Conservation (phyloP, 2,797 vertebrate genomes). For the Muraenolepis orangiensis region DNA sequence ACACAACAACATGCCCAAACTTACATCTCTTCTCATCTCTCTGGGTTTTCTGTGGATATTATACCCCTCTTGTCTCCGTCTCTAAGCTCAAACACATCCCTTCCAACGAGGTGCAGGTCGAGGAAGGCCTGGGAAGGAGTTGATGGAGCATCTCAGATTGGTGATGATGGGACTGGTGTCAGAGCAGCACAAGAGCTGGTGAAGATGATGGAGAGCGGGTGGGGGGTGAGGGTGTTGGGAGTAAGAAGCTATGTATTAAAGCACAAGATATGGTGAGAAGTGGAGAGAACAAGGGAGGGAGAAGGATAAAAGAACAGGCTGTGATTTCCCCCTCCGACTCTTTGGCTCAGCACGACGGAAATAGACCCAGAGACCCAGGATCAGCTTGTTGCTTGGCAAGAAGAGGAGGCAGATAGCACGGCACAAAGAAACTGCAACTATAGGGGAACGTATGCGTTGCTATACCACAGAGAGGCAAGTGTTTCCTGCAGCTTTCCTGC, state of each 20-base stretch:
- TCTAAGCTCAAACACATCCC: too few relatives aligned
- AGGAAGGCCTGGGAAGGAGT: background rate
- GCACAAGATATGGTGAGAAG: background rate
- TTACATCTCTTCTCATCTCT: background rate
- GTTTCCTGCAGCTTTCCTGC: too few relatives aligned
- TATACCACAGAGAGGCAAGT: too few relatives aligned
- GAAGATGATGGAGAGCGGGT: too few relatives aligned
- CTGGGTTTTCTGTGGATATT: background rate
- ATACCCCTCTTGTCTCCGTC: too few relatives aligned
- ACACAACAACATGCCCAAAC: background rate
- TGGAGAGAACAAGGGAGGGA: background rate
- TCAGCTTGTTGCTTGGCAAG: too few relatives aligned
- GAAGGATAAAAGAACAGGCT: background rate
- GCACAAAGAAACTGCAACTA: too few relatives aligned
- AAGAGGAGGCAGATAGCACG: too few relatives aligned
- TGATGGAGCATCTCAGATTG: background rate
- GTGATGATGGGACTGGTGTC: background rate
- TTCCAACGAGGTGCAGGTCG: too few relatives aligned
- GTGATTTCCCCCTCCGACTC: background rate
- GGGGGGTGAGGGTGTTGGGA: too few relatives aligned
- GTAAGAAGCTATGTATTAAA: background rate
- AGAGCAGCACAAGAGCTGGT: background rate
- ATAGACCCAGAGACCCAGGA: background rate
- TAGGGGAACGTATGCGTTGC: too few relatives aligned
- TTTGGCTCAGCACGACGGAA: background rate